Evolutionary conservation across 23 tunicate genomes (phyloP).

Genomic region (Botrylloides violaceus): DNA sequence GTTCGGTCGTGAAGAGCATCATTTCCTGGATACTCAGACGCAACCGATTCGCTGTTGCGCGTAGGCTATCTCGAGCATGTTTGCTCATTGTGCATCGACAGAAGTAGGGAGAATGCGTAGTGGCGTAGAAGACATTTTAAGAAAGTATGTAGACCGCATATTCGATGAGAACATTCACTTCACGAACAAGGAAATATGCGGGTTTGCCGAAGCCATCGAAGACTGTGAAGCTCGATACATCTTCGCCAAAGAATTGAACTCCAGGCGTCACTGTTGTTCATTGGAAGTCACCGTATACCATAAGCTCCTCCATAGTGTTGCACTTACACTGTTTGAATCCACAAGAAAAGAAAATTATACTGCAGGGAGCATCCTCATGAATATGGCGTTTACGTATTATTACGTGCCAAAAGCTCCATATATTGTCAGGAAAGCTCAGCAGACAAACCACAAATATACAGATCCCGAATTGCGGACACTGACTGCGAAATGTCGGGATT

Average conservation of each 20-base stretch:
- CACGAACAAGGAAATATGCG: conserved; percentile 8
- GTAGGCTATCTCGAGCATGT: too few relatives aligned
- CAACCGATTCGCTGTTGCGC: too few relatives aligned
- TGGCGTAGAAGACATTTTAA: conserved; percentile 23
- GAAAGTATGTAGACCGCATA: conserved; percentile 29
- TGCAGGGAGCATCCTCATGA: conserved; percentile 62
- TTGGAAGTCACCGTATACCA: conserved; percentile 47
- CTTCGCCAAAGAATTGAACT: conserved; percentile 58
- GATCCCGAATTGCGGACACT: neutral
- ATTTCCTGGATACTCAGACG: too few relatives aligned
- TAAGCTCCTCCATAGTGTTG: conserved; percentile 58
- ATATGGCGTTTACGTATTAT: conserved; percentile 81
- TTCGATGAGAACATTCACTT: conserved; percentile 37
- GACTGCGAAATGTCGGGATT: neutral
- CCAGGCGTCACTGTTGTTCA: conserved; percentile 19
- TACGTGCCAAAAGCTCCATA: conserved; percentile 26
- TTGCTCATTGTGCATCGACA: too few relatives aligned
- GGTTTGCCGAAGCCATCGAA: conserved; percentile 48
- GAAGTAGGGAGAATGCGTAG: too few relatives aligned
- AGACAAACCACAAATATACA: neutral
- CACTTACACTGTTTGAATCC: conserved; percentile 72
- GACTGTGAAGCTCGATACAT: conserved; percentile 28
- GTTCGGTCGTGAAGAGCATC: too few relatives aligned
- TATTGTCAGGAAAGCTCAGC: neutral
- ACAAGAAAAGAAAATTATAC: conserved; percentile 59